Conservation (phyloP, 2,888 invertebrate genomes). For the Helicoverpa assulta region DNA sequence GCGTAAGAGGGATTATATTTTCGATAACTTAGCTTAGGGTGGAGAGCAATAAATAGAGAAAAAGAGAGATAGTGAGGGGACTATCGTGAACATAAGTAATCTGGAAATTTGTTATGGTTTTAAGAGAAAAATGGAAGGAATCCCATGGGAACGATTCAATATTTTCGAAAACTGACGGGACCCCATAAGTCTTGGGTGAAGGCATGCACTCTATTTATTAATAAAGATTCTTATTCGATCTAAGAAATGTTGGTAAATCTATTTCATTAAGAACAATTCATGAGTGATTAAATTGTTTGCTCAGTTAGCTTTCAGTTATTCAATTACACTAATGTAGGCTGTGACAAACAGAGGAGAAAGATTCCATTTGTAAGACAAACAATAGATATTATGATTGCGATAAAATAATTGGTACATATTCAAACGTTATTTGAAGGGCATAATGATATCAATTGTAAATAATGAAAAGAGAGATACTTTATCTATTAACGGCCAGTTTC, state of each 20-base stretch:
- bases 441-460: background rate
- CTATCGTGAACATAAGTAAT: conserved; percentile 79
- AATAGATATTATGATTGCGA: background rate
- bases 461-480: background rate
- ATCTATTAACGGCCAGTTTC: background rate
- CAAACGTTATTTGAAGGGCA: background rate
- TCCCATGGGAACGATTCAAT: conserved; percentile 81
- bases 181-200: conserved; percentile 53
- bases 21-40: conserved; percentile 88
- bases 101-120: conserved; percentile 89
- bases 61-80: conserved; percentile 78
- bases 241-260: conserved; percentile 22
- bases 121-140: conserved; percentile 81
- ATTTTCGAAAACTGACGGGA: conserved; percentile 66
- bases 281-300: conserved; percentile 7
- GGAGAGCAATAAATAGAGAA: conserved; percentile 86
- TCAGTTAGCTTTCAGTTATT: background rate
- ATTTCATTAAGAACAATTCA: conserved; percentile 1
- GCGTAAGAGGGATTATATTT: conserved; percentile 89
- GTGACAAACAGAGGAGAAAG: background rate
- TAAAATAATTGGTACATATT: background rate
- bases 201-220: conserved; percentile 62
- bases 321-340: background rate
- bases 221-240: conserved; percentile 45
- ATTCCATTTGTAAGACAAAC: background rate